These are phyloP conservation scores for Anomalospiza imberbis DNA, from an alignment of 2,797 vertebrate genomes.

Conservation along the genomic window DNA sequence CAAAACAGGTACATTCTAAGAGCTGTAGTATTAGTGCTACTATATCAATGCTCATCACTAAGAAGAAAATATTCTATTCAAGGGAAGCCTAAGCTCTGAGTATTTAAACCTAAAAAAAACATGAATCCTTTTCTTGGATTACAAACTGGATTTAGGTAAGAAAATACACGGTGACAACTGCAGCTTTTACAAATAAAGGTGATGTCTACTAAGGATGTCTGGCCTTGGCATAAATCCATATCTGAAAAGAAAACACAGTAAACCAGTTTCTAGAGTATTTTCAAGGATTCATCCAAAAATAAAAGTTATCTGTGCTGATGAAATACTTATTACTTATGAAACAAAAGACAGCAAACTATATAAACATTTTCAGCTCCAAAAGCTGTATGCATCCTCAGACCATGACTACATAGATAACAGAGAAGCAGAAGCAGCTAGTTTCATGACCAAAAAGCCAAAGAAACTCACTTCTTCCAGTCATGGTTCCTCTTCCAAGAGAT, in stretches of 20 bases:
- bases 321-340: neutral
- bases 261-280: neutral
- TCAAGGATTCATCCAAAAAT: neutral
- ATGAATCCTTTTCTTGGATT: neutral
- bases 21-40: neutral
- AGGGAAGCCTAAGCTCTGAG: neutral
- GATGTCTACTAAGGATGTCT: neutral
- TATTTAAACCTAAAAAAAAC: neutral
- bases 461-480: neutral
- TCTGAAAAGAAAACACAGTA: neutral
- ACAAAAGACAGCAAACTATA: neutral
- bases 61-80: neutral
- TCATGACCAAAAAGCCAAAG: neutral
- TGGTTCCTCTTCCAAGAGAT: neutral
- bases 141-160: neutral
- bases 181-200: neutral
- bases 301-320: neutral
- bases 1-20: neutral
- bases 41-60: neutral
- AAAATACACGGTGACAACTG: neutral
- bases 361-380: neutral
- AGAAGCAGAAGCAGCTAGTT: neutral
- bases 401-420: neutral
- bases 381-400: neutral
- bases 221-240: neutral